Base-by-base conservation (phyloP, 2,888 invertebrate species). In the Agonopterix arenella region DNA sequence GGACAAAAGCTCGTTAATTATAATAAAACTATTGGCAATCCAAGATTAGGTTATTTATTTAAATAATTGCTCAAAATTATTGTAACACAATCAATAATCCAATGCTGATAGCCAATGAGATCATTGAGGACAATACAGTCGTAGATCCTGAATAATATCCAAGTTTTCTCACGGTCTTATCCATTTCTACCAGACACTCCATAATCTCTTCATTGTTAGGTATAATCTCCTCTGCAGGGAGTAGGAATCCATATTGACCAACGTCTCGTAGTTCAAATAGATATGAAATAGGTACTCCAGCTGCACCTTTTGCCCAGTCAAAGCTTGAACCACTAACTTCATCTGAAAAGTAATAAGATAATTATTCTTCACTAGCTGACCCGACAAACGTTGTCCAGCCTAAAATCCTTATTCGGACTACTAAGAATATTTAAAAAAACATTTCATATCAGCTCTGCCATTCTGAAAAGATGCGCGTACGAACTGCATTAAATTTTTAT, bases 261-360 rank as follows among this genome's bases (percentile, higher is more conserved):
- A 72, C 71, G 59, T 92, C 92, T 11, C 91, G 67, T 1, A 93
- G 76, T 62, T 93, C 92, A 41, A 91, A 86, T 0, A 91, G 88
- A 59, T 85, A 90, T 0, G 90, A 74, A 48, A 91, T 88, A 0
- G 90, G 90, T 1, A 91, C 73, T 1, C 89, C 80, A 1, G 83
- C 81, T 0, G 71, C 77, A 0, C 88, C 91, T 60, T 91, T 90
- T 0, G 88, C 91, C 89, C 90, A 92, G 62, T 92, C 92, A 47
- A 84, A 80, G 49, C 84, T 84, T 5, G 80, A 74, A 0, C 90
- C 90, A 8, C 76, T 80, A 5, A 80, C 79, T 43, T 64, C 70
- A 55, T 89, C 88, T 89, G 69, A 38, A 62, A 72, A 47, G 36
- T 8, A 13, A 13, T 28, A 28, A 28, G 4, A 18, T 18, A 2